These are phyloP conservation scores for Periparus ater DNA, from an alignment of 2,797 vertebrate species.

Conservation along the genomic window DNA sequence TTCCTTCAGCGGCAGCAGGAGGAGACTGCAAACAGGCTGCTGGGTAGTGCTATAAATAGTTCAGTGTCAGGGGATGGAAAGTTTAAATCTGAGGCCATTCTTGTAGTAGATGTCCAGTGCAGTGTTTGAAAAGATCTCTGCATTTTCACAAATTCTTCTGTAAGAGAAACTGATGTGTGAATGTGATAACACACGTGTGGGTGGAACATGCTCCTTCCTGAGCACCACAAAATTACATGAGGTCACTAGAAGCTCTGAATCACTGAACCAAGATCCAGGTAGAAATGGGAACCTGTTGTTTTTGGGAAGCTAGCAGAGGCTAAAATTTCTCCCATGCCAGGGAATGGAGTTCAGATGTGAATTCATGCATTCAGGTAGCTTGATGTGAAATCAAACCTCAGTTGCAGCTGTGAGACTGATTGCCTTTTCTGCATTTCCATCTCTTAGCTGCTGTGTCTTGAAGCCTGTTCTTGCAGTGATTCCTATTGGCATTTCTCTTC, in stretches of 20 bases:
- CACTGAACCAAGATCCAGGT: background rate
- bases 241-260: background rate
- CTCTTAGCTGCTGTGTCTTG: background rate
- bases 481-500: background rate
- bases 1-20: background rate
- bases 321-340: background rate
- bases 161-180: background rate
- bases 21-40: background rate
- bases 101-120: background rate
- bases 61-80: background rate
- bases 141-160: background rate
- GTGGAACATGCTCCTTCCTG: background rate
- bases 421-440: background rate
- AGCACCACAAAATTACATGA: background rate
- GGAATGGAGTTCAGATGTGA: background rate
- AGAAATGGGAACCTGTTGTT: background rate
- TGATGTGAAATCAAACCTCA: background rate
- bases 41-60: slow-evolving; percentile 14
- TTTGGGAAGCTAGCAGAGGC: background rate
- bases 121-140: background rate
- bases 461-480: background rate
- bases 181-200: background rate
- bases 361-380: background rate
- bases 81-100: background rate
- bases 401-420: background rate